Conservation (phyloP, 1,140 invertebrate species). For the Aphelenchoides fujianensis region DNA sequence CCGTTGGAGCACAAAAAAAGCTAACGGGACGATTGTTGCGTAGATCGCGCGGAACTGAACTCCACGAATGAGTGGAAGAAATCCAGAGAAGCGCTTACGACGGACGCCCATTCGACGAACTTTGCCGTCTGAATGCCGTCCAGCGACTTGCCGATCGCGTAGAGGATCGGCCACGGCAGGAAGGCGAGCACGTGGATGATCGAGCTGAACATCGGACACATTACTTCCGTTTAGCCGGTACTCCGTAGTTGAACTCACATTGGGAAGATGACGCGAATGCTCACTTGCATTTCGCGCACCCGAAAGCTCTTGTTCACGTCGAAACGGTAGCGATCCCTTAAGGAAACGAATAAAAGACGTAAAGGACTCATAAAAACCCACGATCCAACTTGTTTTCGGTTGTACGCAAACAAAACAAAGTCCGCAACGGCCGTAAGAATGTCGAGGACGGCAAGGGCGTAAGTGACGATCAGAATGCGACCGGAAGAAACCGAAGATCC, state of each 20-base stretch:
- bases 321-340: not conserved
- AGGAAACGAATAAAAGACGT: not conserved
- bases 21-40: not conserved
- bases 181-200: not conserved
- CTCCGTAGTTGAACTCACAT: too few species aligned
- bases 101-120: constrained; percentile 2
- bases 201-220: too few species aligned
- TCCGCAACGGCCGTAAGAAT: not conserved
- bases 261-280: not conserved
- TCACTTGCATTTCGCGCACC: not conserved
- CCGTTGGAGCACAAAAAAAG: not conserved
- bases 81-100: too few species aligned
- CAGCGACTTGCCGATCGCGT: not conserved
- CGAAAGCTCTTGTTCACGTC: not conserved
- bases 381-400: not conserved
- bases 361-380: not conserved
- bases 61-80: too few species aligned
- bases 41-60: not conserved
- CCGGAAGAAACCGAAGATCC: not conserved
- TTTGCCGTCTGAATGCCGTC: not conserved
- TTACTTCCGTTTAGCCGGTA: too few species aligned
- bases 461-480: not conserved
- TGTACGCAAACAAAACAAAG: not conserved
- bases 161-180: not conserved
- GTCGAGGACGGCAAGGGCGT: not conserved